Conservation (phyloP, 2,113 vertebrate genomes). For the Siphamia tubifer region DNA sequence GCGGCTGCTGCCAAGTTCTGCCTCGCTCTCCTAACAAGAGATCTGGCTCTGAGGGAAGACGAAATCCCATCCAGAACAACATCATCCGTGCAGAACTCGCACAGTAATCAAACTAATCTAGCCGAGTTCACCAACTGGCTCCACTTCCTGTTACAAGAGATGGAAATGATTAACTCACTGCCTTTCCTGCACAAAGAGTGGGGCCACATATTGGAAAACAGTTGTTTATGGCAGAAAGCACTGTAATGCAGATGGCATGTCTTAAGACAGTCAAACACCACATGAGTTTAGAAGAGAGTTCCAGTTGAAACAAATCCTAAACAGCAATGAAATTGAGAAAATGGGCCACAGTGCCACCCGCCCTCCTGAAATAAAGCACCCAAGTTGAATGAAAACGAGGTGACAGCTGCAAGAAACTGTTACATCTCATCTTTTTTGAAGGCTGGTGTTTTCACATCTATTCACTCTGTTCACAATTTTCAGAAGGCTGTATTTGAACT, state of each 20-base stretch:
- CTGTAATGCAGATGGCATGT: neutral
- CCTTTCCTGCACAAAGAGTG: neutral
- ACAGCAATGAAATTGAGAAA: neutral
- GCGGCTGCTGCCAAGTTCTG: constrained; percentile 25
- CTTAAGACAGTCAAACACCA: neutral
- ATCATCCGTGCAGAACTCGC: neutral
- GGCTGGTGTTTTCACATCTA: too few relatives aligned
- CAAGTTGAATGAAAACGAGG: neutral
- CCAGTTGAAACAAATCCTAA: neutral
- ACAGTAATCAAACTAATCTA: constrained; percentile 48
- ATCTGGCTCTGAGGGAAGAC: constrained; percentile 1
- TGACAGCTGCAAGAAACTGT: too few relatives aligned
- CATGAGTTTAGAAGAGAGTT: neutral
- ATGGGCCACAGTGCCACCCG: neutral
- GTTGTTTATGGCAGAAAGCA: neutral
- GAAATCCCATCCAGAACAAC: constrained; percentile 19
- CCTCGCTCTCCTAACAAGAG: constrained; percentile 28
- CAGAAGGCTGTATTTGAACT: too few relatives aligned
- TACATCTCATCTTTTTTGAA: too few relatives aligned
- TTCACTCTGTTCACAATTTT: too few relatives aligned
- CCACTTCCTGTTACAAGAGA: constrained; percentile 39
- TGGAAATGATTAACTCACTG: constrained; percentile 45
- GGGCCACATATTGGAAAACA: neutral
- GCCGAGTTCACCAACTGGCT: constrained; percentile 21
- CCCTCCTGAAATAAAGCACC: neutral